Base-by-base conservation (phyloP, 2,888 invertebrate species). In the Periphyllus acericola region DNA sequence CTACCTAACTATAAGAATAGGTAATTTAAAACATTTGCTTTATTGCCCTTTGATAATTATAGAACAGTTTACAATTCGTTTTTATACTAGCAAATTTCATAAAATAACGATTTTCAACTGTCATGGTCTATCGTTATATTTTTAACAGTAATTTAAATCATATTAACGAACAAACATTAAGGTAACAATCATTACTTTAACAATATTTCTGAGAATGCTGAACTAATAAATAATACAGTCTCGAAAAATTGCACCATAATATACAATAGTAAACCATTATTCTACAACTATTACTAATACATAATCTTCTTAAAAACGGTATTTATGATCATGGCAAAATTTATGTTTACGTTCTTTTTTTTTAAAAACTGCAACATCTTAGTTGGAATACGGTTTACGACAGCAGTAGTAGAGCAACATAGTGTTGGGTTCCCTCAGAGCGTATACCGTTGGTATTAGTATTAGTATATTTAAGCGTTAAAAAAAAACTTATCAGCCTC, bases 401-500 rank as follows among this genome's bases (percentile, higher is more conserved):
- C 71, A 17, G 71, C 14, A 29, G 29, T 71, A 8, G 14, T 32
- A 17, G 29, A 17, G 14, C 17, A 17, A 32, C 4, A 29, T 32
- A 17, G 14, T 9, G 11, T 71, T 71, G 29, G 32, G 32, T 71
- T 71, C 71, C 32, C 71, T 68, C 14, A 71, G 11, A 71, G 17
- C 46, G 17, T n/a, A 25, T 9, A 19, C 46, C 29, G 21, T 80
- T 19, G 34, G 19, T 36, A 80, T 34, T 60, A 60, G n/a, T n/a
- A n/a, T n/a, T 46, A 36, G 52, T 78, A 5, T 74, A 19, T 2
- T 11, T 46, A 46, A 46, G 25, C 46, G 52, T 32, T 19, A 82
- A 46, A 81, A 81, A 46, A 82, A n/a, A 83, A 83, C 83, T 72
- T 55, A 80, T 86, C 79, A 79, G 3, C 79, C 71, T 80, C 79